Evolutionary conservation across 1,140 invertebrate species (phyloP).

Genomic region (Lepidurus arcticus): DNA sequence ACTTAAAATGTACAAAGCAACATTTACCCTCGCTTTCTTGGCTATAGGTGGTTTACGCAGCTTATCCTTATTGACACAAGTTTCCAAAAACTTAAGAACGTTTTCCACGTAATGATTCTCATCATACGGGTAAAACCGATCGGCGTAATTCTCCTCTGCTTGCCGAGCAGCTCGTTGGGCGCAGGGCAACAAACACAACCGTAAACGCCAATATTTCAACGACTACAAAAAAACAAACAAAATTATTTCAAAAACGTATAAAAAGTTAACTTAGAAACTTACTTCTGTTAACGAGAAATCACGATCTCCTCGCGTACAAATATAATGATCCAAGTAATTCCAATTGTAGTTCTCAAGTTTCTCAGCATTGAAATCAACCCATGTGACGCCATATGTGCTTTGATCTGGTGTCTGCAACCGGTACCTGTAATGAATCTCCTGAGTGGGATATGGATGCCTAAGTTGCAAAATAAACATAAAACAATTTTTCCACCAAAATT

Average conservation of each 20-base stretch:
- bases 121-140: constrained; percentile 55
- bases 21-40: constrained; percentile 56
- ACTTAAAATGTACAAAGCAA: constrained; percentile 36
- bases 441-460: constrained; percentile 85
- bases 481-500: background rate
- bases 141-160: constrained; percentile 56
- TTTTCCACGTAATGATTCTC: constrained; percentile 33
- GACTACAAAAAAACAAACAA: constrained; percentile 49
- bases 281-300: constrained; percentile 82
- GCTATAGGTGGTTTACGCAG: constrained; percentile 53
- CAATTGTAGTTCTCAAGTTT: constrained; percentile 95
- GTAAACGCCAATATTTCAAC: constrained; percentile 90
- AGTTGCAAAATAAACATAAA: background rate
- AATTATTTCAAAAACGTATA: constrained; percentile 31
- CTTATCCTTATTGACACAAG: constrained; percentile 81
- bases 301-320: constrained; percentile 84
- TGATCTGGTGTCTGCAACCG: constrained; percentile 89
- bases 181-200: constrained; percentile 75
- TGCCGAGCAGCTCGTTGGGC: constrained; percentile 54
- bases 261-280: constrained; percentile 36
- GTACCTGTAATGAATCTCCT: constrained; percentile 83
- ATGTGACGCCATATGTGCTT: constrained; percentile 88
- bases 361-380: constrained; percentile 88
- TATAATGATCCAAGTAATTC: constrained; percentile 96
- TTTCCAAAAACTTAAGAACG: constrained; percentile 63